Conservation (phyloP, 1,140 invertebrate genomes). For the Drosophila sproati region DNA sequence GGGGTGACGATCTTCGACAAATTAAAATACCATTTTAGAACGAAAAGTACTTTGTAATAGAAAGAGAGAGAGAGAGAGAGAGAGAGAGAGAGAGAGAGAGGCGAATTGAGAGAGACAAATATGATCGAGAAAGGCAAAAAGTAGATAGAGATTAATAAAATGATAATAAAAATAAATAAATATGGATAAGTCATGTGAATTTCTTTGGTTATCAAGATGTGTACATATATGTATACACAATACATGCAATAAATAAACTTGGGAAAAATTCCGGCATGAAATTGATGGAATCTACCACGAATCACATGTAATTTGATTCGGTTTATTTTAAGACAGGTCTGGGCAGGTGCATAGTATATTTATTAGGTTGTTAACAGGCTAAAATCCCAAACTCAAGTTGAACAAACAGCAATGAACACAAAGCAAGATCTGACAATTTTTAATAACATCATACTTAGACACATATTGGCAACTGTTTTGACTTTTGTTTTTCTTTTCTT, state of each 20-base stretch:
- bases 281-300: neutral
- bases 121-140: no score
- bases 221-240: no score
- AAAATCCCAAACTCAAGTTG: constrained; percentile 7
- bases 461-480: constrained; percentile 27
- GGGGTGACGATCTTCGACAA: neutral
- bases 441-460: constrained; percentile 15
- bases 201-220: neutral
- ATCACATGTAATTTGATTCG: neutral
- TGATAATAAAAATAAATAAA: constrained; percentile 1
- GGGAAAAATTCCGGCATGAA: neutral
- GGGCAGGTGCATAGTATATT: neutral
- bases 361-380: neutral
- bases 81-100: neutral
- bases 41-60: neutral
- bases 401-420: constrained; percentile 10
- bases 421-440: constrained; percentile 18
- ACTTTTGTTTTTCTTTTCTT: constrained; percentile 1
- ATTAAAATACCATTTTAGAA: neutral
- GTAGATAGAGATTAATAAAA: no score
- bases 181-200: neutral
- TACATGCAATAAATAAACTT: neutral
- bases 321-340: neutral
- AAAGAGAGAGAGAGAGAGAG: neutral
- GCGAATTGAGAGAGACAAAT: no score